These are phyloP conservation scores for Nephrotoma flavescens DNA, from an alignment of 2,888 invertebrate genomes.

Conservation along the genomic window DNA sequence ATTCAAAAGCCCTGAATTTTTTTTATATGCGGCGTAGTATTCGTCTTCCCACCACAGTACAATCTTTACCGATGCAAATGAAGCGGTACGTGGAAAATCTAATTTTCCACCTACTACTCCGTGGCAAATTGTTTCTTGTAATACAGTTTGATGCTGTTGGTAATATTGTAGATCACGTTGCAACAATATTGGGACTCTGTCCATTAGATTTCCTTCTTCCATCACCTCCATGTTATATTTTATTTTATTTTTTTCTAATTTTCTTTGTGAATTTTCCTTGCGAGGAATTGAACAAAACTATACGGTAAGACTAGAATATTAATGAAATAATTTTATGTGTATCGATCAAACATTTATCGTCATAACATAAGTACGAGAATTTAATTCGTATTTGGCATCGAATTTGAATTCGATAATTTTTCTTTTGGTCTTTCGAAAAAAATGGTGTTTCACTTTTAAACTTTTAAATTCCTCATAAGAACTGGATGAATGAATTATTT, in stretches of 20 bases:
- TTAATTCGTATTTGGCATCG: no score
- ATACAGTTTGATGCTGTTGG: constrained; percentile 58
- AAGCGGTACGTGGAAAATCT: constrained; percentile 70
- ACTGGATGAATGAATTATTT: no score
- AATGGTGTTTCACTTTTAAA: no score
- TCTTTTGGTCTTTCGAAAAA: no score
- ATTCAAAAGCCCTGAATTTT: constrained; percentile 39
- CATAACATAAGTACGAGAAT: no score
- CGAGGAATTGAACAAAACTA: no score
- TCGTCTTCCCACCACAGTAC: constrained; percentile 81
- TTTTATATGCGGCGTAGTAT: constrained; percentile 59
- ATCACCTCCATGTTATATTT: constrained; percentile 57
- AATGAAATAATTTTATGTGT: no score
- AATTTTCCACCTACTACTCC: constrained; percentile 68
- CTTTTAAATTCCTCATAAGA: no score
- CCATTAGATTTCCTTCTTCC: constrained; percentile 83
- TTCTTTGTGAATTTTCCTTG: no score
- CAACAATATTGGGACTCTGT: constrained; percentile 64
- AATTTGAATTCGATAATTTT: no score
- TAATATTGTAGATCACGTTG: constrained; percentile 75
- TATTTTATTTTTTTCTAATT: background rate
- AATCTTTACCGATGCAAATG: constrained; percentile 69
- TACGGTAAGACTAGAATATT: no score
- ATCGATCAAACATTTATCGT: no score
- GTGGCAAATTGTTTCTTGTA: constrained; percentile 63